Base-by-base conservation (phyloP, 2,797 vertebrate genomes). In the Acanthurus leucopareius region DNA sequence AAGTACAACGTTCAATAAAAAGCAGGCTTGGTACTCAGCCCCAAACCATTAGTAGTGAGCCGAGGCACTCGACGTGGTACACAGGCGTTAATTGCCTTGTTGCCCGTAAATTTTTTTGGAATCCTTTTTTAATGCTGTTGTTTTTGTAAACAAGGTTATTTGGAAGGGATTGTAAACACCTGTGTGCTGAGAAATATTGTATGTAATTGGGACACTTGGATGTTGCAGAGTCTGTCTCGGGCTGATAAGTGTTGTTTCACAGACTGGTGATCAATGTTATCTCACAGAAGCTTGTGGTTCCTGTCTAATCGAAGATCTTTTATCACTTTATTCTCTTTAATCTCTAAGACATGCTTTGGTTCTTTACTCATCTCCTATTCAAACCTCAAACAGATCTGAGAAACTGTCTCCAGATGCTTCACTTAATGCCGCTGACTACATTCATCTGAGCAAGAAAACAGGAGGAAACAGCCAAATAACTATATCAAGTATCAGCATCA, bases 1-100 rank as follows among this genome's bases (percentile, higher is more conserved):
- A 91, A 89, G 78, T 82, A 62, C 81, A 92, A 77, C 47, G 77
- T 82, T 84, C 92, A 89, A 94, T 95, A 95, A 95, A 95, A 85
- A 74, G 65, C 77, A 86, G 70, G 53, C 85, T 85, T 86, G 91
- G 83, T 91, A 51, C 88, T 88, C 77, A 67, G 90, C 86, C 82
- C 70, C 84, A 87, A 90, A 91, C 89, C 90, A 91, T 93, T 91
- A 93, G 91, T 65, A 87, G 83, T 86, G 75, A 89, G 89, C 78
- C 77, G 69, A 85, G 88, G 86, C 87, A 60, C 82, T 85, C 86
- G 19, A 64, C 60, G 59, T 73, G 75, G 75, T 89, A 87, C 92
- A 89, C 78, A 90, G 91, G 90, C 86, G 88, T 90, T 93, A 93
- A 93, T 90, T 91, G 89, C 82, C 75, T 84, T 4, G 42, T 60